Percentiles rank a stretch among this genome's conserved stretches.
Evolutionary conservation across 2,797 vertebrate species (phyloP).

Genomic region (Darevskia nairensis): DNA sequence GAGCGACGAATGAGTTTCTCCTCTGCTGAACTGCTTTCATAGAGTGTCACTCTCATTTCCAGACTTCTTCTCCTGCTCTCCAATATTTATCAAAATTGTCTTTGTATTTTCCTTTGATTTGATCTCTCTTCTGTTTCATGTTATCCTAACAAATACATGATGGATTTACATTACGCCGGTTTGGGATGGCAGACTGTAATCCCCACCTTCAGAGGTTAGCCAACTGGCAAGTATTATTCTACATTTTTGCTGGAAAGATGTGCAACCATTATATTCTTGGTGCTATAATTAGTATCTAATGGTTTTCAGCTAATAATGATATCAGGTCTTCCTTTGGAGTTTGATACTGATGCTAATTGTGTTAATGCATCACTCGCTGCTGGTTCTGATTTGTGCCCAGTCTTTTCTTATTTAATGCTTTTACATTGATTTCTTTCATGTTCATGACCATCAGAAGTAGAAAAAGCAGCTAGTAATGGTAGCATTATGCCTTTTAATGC

Average conservation of each 20-base stretch:
- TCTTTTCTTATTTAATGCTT: not conserved
- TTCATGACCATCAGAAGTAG: not conserved
- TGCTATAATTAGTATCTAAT: not conserved
- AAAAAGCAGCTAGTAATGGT: not conserved
- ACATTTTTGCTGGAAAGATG: not conserved
- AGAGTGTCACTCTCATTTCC: conserved; percentile 8
- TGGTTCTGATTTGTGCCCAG: not conserved
- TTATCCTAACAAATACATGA: not conserved
- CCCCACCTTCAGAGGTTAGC: not conserved
- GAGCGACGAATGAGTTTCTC: conserved; percentile 4
- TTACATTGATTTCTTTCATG: not conserved
- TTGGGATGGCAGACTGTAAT: not conserved
- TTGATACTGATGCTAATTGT: not conserved
- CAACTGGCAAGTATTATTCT: not conserved
- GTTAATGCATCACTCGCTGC: not conserved
- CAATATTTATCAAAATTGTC: not conserved
- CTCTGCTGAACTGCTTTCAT: conserved; percentile 26
- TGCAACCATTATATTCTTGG: not conserved
- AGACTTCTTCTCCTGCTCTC: not conserved
- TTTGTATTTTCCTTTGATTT: conserved; percentile 14
- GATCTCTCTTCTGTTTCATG: not conserved
- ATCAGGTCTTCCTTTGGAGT: conserved; percentile 23
- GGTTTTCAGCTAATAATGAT: not conserved
- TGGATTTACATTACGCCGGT: not conserved
- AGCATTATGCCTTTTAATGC: not conserved